Evolutionary conservation across 2,888 invertebrate species (phyloP).

Genomic region (Rhingia rostrata): DNA sequence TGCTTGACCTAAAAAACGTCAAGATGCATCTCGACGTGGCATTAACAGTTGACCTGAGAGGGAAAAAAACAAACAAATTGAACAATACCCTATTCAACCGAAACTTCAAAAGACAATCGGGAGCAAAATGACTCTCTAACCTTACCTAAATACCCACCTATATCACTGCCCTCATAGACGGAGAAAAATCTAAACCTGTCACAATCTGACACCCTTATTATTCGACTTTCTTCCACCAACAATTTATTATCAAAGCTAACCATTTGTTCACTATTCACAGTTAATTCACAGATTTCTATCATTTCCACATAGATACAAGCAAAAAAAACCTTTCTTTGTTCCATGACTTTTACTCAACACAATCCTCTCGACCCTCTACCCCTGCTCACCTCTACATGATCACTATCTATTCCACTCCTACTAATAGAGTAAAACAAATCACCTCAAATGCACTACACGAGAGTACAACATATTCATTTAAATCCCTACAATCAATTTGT

Average conservation of each 20-base stretch:
- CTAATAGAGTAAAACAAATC: slow-evolving; percentile 68
- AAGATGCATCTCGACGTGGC: too few relatives aligned
- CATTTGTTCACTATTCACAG: slow-evolving; percentile 24
- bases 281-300: slow-evolving; percentile 26
- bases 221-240: neutral
- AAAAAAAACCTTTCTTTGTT: neutral
- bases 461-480: slow-evolving; percentile 70
- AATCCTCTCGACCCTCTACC: neutral
- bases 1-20: too few relatives aligned
- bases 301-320: neutral
- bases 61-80: slow-evolving; percentile 11
- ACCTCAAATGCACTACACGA: slow-evolving; percentile 59
- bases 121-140: neutral
- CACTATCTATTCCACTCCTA: neutral
- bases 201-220: neutral
- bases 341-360: slow-evolving; percentile 18
- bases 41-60: too few relatives aligned
- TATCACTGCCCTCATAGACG: neutral
- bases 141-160: neutral
- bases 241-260: slow-evolving; percentile 17
- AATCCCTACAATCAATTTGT: slow-evolving; percentile 74
- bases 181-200: neutral
- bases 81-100: neutral
- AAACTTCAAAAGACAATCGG: neutral
- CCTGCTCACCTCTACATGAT: neutral